Base-by-base conservation (phyloP, 2,888 invertebrate species). In the Chloroclysta siterata region DNA sequence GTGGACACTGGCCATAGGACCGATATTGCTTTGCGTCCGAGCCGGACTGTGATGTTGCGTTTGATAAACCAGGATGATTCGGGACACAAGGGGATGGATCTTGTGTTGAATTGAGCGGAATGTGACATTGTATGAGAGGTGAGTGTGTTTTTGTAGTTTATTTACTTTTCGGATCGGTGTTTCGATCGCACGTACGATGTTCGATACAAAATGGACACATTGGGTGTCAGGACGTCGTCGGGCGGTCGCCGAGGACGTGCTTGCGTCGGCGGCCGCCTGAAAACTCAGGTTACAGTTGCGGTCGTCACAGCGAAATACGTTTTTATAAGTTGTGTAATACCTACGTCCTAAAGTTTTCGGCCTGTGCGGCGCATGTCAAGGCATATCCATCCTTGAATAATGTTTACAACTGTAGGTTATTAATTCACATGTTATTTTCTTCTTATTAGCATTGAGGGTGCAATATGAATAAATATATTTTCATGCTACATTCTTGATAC, bases 91-190 rank as follows among this genome's bases (percentile, higher is more conserved):
- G 80, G 80, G 86, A 88, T 92, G 90, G 86, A 85, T 85, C 79
- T 88, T 83, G 81, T 87, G 85, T 87, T 88, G 87, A 88, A 90
- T 90, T 92, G 88, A 93, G 88, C 92, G 93, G 93, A 92, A 93
- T 93, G 93, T 93, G 93, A 93, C 93, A 92, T 92, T 88, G 91
- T 88, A 92, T 90, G 88, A 90, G 88, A 93, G 93, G 93, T 93
- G 76, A 89, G 92, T 88, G 72, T 71, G 74, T 80, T 82, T 81
- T 80, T 84, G 82, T 78, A 74, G 87, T 92, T 90, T 91, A 91
- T 91, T 91, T 92, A 91, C 90, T 88, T 91, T 87, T 80, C 77
- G 81, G 53, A 54, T 77, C 77, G 78, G 77, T 77, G 80, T 82
- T 80, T 76, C 77, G 78, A 80, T 79, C 72, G 79, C 81, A 76